phyloP scores from a whole-genome alignment of 2,888 invertebrate genomes.

The Epirrhoe tristata region DNA sequence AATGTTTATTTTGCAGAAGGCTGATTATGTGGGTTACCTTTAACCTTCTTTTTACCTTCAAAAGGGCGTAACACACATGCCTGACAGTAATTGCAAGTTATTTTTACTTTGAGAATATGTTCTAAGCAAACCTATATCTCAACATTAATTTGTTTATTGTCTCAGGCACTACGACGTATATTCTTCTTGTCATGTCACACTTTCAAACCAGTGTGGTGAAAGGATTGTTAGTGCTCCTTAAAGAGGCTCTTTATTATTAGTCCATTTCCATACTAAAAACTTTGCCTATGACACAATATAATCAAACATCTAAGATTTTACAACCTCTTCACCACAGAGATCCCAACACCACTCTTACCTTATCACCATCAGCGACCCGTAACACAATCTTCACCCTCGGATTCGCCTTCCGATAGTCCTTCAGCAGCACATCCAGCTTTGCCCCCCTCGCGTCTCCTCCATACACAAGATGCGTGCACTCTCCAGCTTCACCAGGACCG shows the following conservation, averaged over 20 bases:
- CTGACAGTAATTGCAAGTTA: background rate
- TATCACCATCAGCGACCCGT: slow-evolving; percentile 83
- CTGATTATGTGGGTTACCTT: slow-evolving; percentile 7
- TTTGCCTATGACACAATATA: too few species aligned
- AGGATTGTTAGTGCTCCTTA: too few species aligned
- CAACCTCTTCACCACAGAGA: background rate
- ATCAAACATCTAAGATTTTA: too few species aligned
- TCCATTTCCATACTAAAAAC: too few species aligned
- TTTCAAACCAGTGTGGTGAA: too few species aligned
- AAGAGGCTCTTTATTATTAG: too few species aligned
- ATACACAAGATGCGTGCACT: slow-evolving; percentile 83
- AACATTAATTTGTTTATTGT: too few species aligned
- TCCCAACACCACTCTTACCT: slow-evolving; percentile 70
- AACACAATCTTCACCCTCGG: slow-evolving; percentile 84
- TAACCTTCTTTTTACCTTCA: slow-evolving; percentile 1
- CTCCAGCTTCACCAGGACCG: slow-evolving; percentile 59
- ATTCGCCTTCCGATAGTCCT: slow-evolving; percentile 78
- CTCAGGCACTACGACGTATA: too few species aligned
- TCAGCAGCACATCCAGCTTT: slow-evolving; percentile 72
- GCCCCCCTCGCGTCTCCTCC: slow-evolving; percentile 75
- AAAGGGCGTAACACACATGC: background rate
- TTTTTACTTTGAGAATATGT: too few species aligned
- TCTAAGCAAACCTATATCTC: too few species aligned
- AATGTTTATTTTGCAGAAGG: slow-evolving; percentile 26
- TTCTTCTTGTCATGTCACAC: too few species aligned